Evolutionary conservation across 2,797 vertebrate genomes (phyloP), one percentile per base, ranked within the genome.

Genomic region (Falco berigora): DNA sequence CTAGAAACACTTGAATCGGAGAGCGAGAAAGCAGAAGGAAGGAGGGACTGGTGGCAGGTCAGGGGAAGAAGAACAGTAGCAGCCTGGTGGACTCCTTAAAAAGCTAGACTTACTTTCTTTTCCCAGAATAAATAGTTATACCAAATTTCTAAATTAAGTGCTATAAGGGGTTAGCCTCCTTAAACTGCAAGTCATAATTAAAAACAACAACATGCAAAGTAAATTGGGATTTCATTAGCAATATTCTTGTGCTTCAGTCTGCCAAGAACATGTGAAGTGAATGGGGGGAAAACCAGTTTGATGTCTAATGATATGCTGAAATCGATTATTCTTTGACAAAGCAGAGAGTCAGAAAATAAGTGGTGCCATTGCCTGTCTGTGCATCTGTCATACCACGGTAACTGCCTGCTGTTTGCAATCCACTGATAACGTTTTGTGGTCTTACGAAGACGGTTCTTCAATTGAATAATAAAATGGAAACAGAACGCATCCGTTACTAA

Each of bases 391-490:
- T 67, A 66, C 77, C 88, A 83, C 19, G 85, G 62, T 92, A 97
- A 80, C 92, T 95, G 62, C 85, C 91, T 97, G 96, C 91, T 97
- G 96, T 94, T 93, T 96, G 93, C 92, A 62, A 79, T 55, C 83
- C 58, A 83, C 71, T 67, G 85, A 93, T 61, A 91, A 85, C 12
- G 32, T 90, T 94, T 83, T 78, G 76, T 61, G 58, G 67, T 66
- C 53, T 92, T 59, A 94, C 87, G 97, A 96, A 98, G 91, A 74
- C 87, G 16, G 13, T 23, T 91, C 87, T 77, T 82, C 42, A 90
- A 52, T 8, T 46, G 73, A 96, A 76, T 77, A 88, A 88, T 56
- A 63, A 80, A 90, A 90, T 40, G 90, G 94, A 92, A 95, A 94
- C 44, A 88, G 84, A 97, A 95, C 0, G 8, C 73, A 69, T 53